Evolutionary conservation across 2,797 vertebrate species (phyloP).

Genomic region (Sparidentex hasta): DNA sequence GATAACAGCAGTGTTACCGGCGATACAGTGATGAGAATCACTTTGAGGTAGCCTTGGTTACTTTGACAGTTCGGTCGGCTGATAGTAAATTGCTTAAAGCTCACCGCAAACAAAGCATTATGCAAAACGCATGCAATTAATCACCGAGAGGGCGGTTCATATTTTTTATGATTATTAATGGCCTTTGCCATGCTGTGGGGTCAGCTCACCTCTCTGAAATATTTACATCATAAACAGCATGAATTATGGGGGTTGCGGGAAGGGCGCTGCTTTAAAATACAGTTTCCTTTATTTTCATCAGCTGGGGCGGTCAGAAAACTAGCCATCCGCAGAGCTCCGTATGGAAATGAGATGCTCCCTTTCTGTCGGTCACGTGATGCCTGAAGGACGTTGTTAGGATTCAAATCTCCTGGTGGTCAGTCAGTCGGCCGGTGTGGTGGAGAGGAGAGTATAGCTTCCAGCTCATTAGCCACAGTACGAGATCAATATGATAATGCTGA

Average conservation of each 20-base stretch:
- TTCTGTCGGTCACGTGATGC: conserved; percentile 46
- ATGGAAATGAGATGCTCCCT: conserved; percentile 66
- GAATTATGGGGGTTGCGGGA: conserved; percentile 81
- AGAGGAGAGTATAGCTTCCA: conserved; percentile 44
- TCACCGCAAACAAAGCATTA: conserved; percentile 83
- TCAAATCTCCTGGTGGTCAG: conserved; percentile 57
- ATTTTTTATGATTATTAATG: conserved; percentile 86
- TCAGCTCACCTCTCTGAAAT: conserved; percentile 82
- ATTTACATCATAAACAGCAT: conserved; percentile 85
- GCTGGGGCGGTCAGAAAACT: conserved; percentile 55
- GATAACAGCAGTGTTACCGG: conserved; percentile 36
- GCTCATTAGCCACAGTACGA: conserved; percentile 65
- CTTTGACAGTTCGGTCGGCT: conserved; percentile 63
- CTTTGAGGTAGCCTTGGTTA: conserved; percentile 77
- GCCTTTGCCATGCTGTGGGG: conserved; percentile 77
- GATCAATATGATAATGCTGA: conserved; percentile 56
- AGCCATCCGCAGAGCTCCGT: conserved; percentile 53
- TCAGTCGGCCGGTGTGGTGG: not conserved
- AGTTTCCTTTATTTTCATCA: conserved; percentile 76
- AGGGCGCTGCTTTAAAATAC: conserved; percentile 77
- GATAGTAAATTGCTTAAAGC: conserved; percentile 76
- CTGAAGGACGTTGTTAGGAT: conserved; percentile 75
- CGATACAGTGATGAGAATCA: conserved; percentile 52
- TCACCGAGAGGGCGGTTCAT: conserved; percentile 75
- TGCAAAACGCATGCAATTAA: conserved; percentile 81